phyloP scores from a whole-genome alignment of 2,888 invertebrate genomes.

The Blastobasis lacticolella region DNA sequence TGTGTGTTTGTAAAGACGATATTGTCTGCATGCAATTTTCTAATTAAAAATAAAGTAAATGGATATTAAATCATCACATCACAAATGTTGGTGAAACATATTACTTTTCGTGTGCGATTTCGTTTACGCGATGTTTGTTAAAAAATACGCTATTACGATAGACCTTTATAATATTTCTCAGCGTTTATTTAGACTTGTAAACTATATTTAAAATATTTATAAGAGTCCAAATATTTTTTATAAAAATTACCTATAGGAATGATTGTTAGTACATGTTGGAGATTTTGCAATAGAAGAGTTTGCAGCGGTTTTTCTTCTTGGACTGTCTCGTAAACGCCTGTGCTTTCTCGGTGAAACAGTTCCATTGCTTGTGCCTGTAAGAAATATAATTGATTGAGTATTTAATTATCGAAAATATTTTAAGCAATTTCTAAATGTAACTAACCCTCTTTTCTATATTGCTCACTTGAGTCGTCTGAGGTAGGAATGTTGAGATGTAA shows the following conservation, averaged over 20 bases:
- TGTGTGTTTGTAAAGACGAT: no score
- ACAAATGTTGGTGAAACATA: no score
- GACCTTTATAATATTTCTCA: neutral
- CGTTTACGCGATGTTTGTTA: no score
- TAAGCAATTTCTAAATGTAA: neutral
- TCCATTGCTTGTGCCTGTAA: conserved; percentile 53
- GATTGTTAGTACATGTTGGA: conserved; percentile 57
- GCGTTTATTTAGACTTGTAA: neutral
- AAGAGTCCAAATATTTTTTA: neutral
- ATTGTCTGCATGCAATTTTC: no score
- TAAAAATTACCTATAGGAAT: conserved; percentile 52
- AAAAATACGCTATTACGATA: no score
- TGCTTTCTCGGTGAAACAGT: conserved; percentile 75
- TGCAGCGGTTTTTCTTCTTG: conserved; percentile 77
- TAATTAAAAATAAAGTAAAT: no score
- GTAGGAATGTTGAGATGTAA: conserved; percentile 73
- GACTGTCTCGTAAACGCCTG: conserved; percentile 77
- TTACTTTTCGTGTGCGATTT: no score
- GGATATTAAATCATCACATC: no score
- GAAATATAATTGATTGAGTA: conserved; percentile 1
- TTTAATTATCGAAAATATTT: neutral
- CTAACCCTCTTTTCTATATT: conserved; percentile 63
- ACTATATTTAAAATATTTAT: neutral
- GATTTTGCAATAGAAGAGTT: conserved; percentile 70
- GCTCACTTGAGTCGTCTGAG: conserved; percentile 76